Conservation (phyloP, 2,888 invertebrate species). For the Agonopterix heracliana region DNA sequence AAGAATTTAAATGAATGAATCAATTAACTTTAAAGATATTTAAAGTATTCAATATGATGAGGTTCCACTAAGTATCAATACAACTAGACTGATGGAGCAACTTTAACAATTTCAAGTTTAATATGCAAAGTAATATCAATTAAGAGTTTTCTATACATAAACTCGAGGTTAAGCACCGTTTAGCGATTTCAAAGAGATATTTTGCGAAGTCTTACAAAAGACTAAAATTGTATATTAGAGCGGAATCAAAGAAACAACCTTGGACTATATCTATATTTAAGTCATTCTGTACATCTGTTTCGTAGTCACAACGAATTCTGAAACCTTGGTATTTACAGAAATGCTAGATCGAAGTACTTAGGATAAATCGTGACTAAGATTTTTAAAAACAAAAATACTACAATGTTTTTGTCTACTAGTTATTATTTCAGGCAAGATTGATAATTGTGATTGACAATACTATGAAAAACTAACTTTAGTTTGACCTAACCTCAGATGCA, state of each 20-base stretch:
- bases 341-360: slow-evolving; percentile 29
- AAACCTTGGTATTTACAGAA: slow-evolving; percentile 52
- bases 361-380: slow-evolving; percentile 34
- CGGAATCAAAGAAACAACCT: slow-evolving; percentile 31
- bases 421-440: neutral
- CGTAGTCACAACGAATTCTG: slow-evolving; percentile 22
- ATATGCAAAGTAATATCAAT: no score
- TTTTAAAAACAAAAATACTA: neutral
- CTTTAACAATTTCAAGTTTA: no score
- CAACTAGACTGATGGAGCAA: no score
- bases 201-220: slow-evolving; percentile 16
- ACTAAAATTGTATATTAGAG: slow-evolving; percentile 17
- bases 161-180: no score
- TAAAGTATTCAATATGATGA: no score
- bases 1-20: no score
- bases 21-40: no score
- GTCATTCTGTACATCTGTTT: neutral
- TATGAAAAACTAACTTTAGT: no score
- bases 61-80: no score
- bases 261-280: slow-evolving; percentile 33
- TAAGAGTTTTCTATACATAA: no score
- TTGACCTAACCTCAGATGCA: no score
- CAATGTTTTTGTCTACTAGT: neutral
- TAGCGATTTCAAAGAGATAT: no score
- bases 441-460: neutral